Percentiles rank a stretch among this genome's conserved stretches.
Evolutionary conservation across 2,113 vertebrate genomes (phyloP).

Genomic region (Neodon shergylaensis): DNA sequence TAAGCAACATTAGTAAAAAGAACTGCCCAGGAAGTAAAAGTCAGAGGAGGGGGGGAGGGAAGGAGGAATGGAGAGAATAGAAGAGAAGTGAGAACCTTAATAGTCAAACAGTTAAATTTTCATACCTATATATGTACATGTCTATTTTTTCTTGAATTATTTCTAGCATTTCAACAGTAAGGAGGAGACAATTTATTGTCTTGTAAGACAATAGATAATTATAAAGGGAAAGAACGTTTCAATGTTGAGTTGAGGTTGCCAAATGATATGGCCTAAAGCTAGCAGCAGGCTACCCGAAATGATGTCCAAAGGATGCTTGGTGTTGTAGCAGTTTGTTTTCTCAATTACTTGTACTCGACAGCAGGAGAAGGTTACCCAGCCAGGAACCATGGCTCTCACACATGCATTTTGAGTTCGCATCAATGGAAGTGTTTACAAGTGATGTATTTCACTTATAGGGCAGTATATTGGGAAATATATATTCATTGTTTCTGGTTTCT

Average conservation of each 20-base stretch:
- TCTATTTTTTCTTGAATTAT: constrained; percentile 10
- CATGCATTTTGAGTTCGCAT: neutral
- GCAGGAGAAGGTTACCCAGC: neutral
- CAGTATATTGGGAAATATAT: neutral
- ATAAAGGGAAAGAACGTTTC: constrained; percentile 34
- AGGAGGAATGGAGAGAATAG: neutral
- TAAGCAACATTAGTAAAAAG: neutral
- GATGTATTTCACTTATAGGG: neutral
- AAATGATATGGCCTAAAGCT: neutral
- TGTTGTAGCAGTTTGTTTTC: neutral
- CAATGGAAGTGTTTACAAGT: neutral
- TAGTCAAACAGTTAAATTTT: constrained; percentile 14
- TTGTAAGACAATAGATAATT: neutral
- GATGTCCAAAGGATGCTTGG: neutral
- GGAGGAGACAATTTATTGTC: constrained; percentile 29
- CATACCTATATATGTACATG: neutral
- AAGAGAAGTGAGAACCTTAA: neutral
- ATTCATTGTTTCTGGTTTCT: neutral
- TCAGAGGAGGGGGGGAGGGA: neutral
- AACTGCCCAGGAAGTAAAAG: neutral
- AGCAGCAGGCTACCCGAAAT: neutral
- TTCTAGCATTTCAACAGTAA: neutral
- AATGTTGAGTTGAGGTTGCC: constrained; percentile 36
- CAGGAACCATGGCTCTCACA: neutral
- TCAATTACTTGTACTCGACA: neutral